Evolutionary conservation across 2,888 invertebrate genomes (phyloP), one percentile per base, ranked within the genome.

Genomic region (Caenorhabditis becei): DNA sequence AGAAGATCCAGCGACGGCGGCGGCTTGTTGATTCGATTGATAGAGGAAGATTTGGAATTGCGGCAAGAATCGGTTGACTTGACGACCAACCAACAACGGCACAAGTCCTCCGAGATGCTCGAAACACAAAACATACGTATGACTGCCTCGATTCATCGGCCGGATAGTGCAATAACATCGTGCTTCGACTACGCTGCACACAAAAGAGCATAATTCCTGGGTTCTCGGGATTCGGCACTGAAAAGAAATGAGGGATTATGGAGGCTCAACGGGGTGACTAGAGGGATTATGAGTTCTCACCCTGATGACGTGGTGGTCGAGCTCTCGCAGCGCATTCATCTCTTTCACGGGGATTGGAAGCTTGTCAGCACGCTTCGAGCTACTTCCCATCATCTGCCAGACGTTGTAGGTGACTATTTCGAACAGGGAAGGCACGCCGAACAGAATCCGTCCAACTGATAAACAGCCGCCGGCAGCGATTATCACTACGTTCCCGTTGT

Each of bases 101-200:
- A 99, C 96, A 59, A 98, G 93, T 0, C 98, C 98, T 2, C 98
- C 98, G 71, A 89, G 93, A 92, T 97, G 97, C 92, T 98, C 97
- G 87, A 97, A 93, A 92, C 97, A 98, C 54, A 93, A 90, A 24
- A 93, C 92, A 87, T 93, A 93, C 72, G 92, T 92, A 58, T 87
- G 84, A 26, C 84, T 80, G 44, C 88, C 85, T 23, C 87, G 74
- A 2, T 86, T 75, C 62, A 88, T 72, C 14, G 90, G 90, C 35
- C 87, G 94, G 95, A 99, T 97, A 69, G 98, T 99, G 93, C 99
- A 99, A 92, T 97, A 97, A 77, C 97, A 93, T 7, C 98, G 94
- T 72, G 95, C 95, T 70, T 94, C 93, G 1, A 97, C 97, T 16
- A 98, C 96, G 65, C 95, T 94, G 54, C 96, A 96, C 41, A 97